Conservation (phyloP, 2,113 vertebrate genomes). For the Lonchura striata region DNA sequence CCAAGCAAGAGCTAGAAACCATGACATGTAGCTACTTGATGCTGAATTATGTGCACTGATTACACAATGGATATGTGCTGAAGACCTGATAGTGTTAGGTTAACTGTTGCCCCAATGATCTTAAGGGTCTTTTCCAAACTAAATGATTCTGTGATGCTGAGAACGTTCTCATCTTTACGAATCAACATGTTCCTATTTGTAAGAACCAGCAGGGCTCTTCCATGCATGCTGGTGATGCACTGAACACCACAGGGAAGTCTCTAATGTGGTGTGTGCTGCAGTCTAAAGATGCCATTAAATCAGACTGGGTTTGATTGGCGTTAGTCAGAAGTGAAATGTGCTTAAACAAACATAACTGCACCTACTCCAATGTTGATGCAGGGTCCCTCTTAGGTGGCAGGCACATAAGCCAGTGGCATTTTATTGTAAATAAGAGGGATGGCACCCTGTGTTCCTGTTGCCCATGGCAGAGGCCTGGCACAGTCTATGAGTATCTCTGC, state of each 20-base stretch:
- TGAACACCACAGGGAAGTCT: neutral
- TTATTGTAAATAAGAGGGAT: neutral
- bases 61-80: neutral
- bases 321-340: neutral
- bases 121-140: neutral
- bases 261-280: neutral
- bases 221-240: neutral
- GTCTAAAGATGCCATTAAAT: neutral
- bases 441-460: neutral
- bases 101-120: neutral
- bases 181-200: neutral
- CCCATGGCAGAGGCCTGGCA: neutral
- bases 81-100: neutral
- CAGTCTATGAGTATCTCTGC: rapidly evolving
- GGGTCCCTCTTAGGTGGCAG: neutral
- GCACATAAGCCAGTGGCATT: neutral
- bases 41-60: neutral
- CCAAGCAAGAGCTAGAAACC: neutral
- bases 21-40: neutral
- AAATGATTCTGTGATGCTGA: neutral
- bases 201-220: neutral
- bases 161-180: neutral
- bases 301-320: neutral
- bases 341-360: neutral
- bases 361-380: neutral